Base-by-base conservation (phyloP, 2,113 vertebrate genomes). In the Paedocypris sp. region DNA sequence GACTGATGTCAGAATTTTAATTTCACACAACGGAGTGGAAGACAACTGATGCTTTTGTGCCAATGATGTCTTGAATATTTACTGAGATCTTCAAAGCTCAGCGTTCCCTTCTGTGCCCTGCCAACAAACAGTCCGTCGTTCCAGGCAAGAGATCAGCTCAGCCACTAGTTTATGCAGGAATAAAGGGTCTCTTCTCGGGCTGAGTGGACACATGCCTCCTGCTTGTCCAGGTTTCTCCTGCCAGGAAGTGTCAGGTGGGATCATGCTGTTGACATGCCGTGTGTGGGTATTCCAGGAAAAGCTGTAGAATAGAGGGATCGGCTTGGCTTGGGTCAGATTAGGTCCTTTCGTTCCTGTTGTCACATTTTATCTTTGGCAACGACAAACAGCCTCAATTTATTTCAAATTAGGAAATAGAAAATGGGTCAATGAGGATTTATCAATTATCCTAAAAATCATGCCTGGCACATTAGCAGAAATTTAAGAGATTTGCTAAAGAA, bases 81-180 rank as follows among this genome's bases (percentile, higher is more conserved):
- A 33, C 35, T 32, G 10, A 31, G 32, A 19, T 33, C 16, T 45
- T 19, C 22, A 39, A 8, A 19, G 5, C 39, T 25, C 18, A 32
- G 35, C 12, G 16, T 29, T 32, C 16, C 9, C 26, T 26, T 16
- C 28, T 45, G 16, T 19, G 15, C 25, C 13, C 28, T 32, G 28
- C 47, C 28, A 50, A 33, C 32, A 59, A 12, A 59, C 56, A 43
- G 48, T 35, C 48, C 32, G 48, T 35, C n/a, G n/a, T n/a, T n/a
- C 28, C 16, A 35, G 48, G 15, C 18, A 20, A 31, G 48, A 22
- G 29, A 51, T 51, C 3, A 8, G 13, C 48, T 8, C 48, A 35
- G 31, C 28, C 15, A 28, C 13, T 12, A 6, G 48, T 51, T 35
- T 51, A 51, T 22, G 18, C 9, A 49, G 46, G 26, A 28, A 51